A percentile compares a stretch with the other conserved stretches of the same genome.
These are phyloP conservation scores for Varecia variegata DNA, from an alignment of 2,797 vertebrate species.

Conservation along the genomic window DNA sequence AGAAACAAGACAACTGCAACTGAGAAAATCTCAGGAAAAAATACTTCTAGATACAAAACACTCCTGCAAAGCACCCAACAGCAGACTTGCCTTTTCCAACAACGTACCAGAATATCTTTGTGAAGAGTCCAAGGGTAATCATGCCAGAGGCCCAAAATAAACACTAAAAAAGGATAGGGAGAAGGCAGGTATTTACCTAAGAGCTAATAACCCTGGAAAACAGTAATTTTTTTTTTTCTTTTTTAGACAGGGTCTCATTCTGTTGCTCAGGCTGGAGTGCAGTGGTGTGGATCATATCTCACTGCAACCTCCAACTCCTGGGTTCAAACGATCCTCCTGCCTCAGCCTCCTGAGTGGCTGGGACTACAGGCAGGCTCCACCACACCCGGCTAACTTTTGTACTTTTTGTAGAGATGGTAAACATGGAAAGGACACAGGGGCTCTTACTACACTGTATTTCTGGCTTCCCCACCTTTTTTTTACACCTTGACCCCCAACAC, in stretches of 20 bases:
- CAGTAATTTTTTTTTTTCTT: not conserved
- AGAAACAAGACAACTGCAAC: slow-evolving; percentile 52
- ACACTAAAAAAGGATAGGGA: not conserved
- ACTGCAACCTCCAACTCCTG: not conserved
- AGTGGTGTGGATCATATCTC: not conserved
- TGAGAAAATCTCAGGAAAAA: slow-evolving; percentile 36
- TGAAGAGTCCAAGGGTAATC: not conserved
- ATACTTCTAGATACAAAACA: not conserved
- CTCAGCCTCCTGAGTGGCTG: not conserved
- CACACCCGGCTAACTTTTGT: not conserved
- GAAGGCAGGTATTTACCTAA: not conserved
- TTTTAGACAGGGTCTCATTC: not conserved
- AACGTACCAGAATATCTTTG: not conserved
- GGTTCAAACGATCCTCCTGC: not conserved
- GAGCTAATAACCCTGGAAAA: slow-evolving; percentile 33
- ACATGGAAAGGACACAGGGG: not conserved
- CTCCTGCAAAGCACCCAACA: not conserved
- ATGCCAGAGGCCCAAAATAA: not conserved
- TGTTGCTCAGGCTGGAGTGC: not conserved
- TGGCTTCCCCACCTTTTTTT: not conserved
- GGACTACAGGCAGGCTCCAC: not conserved
- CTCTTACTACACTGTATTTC: not conserved
- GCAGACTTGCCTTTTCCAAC: not conserved
- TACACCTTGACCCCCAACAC: not conserved
- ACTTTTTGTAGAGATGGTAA: not conserved